Conservation (phyloP, 2,888 invertebrate genomes). For the Doris montereyensis region DNA sequence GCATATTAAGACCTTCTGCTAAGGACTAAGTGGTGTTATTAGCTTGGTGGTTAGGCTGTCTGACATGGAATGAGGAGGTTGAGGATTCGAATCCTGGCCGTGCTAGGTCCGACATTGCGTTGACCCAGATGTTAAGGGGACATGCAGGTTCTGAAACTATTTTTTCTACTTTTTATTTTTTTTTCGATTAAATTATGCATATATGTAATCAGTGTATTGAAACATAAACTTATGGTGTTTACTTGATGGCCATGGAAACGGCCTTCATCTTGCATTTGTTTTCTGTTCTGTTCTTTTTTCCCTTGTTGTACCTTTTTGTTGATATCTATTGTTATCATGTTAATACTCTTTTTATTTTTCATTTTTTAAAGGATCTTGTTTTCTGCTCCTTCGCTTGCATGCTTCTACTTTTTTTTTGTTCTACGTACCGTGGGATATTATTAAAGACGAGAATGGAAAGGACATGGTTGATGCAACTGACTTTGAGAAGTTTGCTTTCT, state of each 20-base stretch:
- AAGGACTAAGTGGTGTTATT: neutral
- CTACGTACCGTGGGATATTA: conserved; percentile 56
- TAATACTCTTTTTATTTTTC: conserved; percentile 9
- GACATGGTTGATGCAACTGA: conserved; percentile 51
- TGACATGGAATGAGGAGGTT: neutral
- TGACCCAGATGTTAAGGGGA: neutral
- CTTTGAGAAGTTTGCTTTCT: conserved; percentile 60
- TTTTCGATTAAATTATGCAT: neutral
- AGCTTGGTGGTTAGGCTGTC: neutral
- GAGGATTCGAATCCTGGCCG: neutral
- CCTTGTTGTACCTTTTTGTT: neutral
- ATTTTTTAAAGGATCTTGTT: conserved; percentile 57
- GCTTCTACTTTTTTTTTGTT: conserved; percentile 61
- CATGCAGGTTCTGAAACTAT: too few species aligned
- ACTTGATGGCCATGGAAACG: too few species aligned
- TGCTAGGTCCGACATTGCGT: too few species aligned
- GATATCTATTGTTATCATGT: too few species aligned
- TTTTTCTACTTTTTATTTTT: neutral
- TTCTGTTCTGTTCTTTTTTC: neutral
- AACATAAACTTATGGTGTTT: too few species aligned
- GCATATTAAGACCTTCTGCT: too few species aligned
- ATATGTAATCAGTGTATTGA: too few species aligned
- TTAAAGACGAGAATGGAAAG: neutral
- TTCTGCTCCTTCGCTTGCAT: conserved; percentile 60
- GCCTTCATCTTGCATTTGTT: too few species aligned